Evolutionary conservation across 2,113 vertebrate species (phyloP).

Genomic region (Peromyscus polionotus): DNA sequence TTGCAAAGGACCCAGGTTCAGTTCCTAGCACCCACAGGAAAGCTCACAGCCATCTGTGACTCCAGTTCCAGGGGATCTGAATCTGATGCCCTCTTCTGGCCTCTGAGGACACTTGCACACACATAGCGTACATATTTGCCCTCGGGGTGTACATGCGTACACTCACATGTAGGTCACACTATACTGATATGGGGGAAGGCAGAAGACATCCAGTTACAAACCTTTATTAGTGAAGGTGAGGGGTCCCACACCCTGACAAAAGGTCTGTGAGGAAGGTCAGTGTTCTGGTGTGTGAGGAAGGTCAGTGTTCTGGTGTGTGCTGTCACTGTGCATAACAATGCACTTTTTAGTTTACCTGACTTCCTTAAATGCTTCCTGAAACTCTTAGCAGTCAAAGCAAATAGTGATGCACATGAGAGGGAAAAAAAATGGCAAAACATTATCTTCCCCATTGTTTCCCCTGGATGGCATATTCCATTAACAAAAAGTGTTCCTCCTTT

Average conservation of each 20-base stretch:
- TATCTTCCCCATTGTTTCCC: neutral
- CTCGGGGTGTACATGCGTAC: neutral
- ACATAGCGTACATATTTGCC: no score
- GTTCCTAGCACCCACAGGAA: neutral
- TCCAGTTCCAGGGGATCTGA: neutral
- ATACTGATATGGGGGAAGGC: neutral
- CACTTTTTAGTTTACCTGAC: conserved; percentile 15
- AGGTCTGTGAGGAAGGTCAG: neutral
- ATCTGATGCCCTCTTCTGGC: neutral
- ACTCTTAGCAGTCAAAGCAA: neutral
- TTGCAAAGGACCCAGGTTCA: no score
- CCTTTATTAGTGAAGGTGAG: neutral
- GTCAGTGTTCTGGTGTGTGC: neutral
- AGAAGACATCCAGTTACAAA: neutral
- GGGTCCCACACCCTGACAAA: neutral
- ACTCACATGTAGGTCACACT: neutral
- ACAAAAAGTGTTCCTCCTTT: conserved; percentile 11
- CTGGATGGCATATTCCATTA: neutral
- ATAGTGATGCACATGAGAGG: conserved; percentile 11
- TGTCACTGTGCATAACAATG: conserved; percentile 29
- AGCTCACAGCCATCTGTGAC: neutral
- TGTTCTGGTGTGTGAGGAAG: neutral
- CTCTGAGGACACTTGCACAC: neutral
- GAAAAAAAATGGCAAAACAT: neutral
- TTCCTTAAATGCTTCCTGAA: conserved; percentile 19